phyloP scores from a whole-genome alignment of 2,888 invertebrate species.

The Ormia ochracea region DNA sequence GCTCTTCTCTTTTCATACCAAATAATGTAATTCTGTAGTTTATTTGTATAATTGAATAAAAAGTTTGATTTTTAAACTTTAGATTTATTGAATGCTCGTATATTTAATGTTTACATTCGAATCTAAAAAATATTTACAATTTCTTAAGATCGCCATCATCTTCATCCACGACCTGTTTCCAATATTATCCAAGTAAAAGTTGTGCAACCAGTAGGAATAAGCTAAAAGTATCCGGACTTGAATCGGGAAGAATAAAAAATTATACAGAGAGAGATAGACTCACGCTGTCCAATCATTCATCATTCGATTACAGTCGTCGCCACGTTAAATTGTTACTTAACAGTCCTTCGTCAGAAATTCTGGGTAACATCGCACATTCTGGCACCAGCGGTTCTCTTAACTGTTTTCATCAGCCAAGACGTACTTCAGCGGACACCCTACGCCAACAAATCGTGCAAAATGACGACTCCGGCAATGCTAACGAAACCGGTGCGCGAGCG shows the following conservation, averaged over 20 bases:
- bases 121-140: constrained; percentile 53
- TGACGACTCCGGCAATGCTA: background rate
- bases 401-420: constrained; percentile 57
- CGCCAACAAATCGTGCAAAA: background rate
- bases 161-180: constrained; percentile 72
- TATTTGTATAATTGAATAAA: no score
- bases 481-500: constrained; percentile 41
- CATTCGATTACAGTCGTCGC: constrained; percentile 63
- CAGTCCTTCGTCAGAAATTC: constrained; percentile 70
- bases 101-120: background rate
- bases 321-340: constrained; percentile 69
- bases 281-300: constrained; percentile 65
- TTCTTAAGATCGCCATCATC: constrained; percentile 71
- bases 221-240: constrained; percentile 54
- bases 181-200: constrained; percentile 65
- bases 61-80: no score
- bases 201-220: constrained; percentile 55
- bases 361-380: constrained; percentile 63
- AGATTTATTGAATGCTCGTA: background rate
- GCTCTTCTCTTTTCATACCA: no score
- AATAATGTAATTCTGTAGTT: no score
- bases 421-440: background rate
- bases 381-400: constrained; percentile 65
- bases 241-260: constrained; percentile 66
- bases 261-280: constrained; percentile 75